Conservation (phyloP, 2,888 invertebrate genomes). For the Microplitis deprimator region DNA sequence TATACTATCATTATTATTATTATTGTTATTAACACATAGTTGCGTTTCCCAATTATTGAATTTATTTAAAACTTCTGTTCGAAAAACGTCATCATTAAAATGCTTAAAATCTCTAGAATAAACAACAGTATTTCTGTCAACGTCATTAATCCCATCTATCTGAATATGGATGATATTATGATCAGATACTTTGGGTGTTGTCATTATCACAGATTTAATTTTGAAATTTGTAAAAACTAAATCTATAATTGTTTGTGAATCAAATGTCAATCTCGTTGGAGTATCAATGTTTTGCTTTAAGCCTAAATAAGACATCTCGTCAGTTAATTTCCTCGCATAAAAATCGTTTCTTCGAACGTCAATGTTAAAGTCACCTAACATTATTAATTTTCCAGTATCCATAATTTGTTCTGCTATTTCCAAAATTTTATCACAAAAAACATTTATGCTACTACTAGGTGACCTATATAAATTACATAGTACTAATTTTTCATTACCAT, state of each 20-base stretch:
- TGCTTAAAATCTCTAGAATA: conserved; percentile 29
- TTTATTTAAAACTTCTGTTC: not conserved
- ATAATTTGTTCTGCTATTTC: conserved; percentile 18
- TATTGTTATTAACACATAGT: conserved; percentile 22
- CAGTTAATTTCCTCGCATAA: not conserved
- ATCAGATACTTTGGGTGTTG: not conserved
- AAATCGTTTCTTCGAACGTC: not conserved
- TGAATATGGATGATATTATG: conserved; percentile 14
- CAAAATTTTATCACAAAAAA: conserved; percentile 27
- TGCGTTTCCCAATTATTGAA: not conserved
- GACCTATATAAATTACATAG: conserved; percentile 27
- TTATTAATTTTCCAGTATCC: conserved; percentile 11
- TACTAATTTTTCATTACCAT: not conserved
- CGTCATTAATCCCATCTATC: not conserved
- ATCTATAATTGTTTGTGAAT: conserved; percentile 25
- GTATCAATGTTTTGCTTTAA: not conserved
- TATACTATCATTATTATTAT: conserved; percentile 33
- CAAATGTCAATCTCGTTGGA: not conserved
- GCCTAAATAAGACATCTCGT: not conserved
- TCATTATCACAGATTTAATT: not conserved
- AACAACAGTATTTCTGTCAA: not conserved
- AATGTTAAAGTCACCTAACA: conserved; percentile 19
- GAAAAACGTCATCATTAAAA: not conserved
- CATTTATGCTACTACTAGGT: conserved; percentile 29
- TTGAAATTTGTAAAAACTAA: not conserved